Evolutionary conservation across 2,888 invertebrate species (phyloP), one percentile per base, ranked within the genome.

Genomic region (Clostera curtula): DNA sequence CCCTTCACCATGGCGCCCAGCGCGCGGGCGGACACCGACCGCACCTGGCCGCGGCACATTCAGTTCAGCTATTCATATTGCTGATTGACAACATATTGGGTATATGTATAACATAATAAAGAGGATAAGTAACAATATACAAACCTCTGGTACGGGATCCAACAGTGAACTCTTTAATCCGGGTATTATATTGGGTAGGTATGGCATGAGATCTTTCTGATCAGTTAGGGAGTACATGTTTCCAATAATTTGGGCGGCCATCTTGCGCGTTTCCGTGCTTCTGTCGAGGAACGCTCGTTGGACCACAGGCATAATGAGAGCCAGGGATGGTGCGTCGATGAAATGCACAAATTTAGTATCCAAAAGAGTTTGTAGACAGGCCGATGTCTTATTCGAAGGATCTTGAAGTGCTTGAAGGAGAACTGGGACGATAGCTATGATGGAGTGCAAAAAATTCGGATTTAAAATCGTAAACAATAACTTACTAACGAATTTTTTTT

Each of bases 221-320:
- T 98, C 98, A 0, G 98, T 98, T 22, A 99, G 85, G 1, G 97
- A 97, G 79, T 98, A 99, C 97, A 99, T 98, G 75, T 98, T 99
- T 31, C 98, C 98, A 51, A 99, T 98, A 67, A 99, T 98, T 84
- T 99, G 98, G 2, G 98, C 97, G 1, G 99, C 97, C 97, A 98
- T 98, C 85, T 98, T 97, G 52, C 99, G 88, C 0, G 97, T 98
- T 83, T 99, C 98, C 0, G 98, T 98, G 25, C 96, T 96, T 39
- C 99, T 88, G 79, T 98, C 98, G 82, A 96, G 93, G 80, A 99
- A 98, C 5, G 98, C 98, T 44, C 99, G 87, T 73, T 98, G 95
- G 13, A 99, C 97, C 3, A 99, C 98, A 0, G 99, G 99, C 98
- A 99, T 99, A 56, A 99, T 98, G 27, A 99, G 87, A 32, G 99